Percentiles rank a stretch among this genome's conserved stretches.
Evolutionary conservation across 2,888 invertebrate genomes (phyloP).

Genomic region (Drosophila robusta): DNA sequence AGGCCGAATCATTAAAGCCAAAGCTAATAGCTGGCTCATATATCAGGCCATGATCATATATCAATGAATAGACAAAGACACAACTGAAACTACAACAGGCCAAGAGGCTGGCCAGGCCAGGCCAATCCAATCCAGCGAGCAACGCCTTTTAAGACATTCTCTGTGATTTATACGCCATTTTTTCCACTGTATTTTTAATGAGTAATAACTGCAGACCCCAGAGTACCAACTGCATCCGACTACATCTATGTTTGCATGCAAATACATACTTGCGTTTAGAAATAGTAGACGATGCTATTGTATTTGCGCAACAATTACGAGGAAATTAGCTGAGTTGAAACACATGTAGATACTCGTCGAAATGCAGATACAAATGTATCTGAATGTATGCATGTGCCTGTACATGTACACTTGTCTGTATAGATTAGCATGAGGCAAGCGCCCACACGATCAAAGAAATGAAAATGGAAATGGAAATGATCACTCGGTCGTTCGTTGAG

Average conservation of each 20-base stretch:
- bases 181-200: conserved; percentile 60
- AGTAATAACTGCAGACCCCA: conserved; percentile 30
- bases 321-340: conserved; percentile 54
- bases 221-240: conserved; percentile 12
- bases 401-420: background rate
- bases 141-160: conserved; percentile 34
- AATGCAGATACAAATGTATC: conserved; percentile 19
- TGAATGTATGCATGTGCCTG: conserved; percentile 10
- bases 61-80: conserved; percentile 19
- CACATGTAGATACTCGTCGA: conserved; percentile 31
- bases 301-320: conserved; percentile 62
- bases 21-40: conserved; percentile 61
- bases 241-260: conserved; percentile 4
- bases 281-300: conserved; percentile 36
- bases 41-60: conserved; percentile 60
- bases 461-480: conserved; percentile 38
- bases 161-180: conserved; percentile 65
- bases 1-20: conserved; percentile 60
- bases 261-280: conserved; percentile 25
- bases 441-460: conserved; percentile 38
- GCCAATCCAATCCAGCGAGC: conserved; percentile 2
- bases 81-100: conserved; percentile 32
- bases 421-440: conserved; percentile 28
- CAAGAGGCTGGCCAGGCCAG: conserved; percentile 6
- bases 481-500: conserved; percentile 13